phyloP scores from a whole-genome alignment of 2,113 vertebrate genomes.

The Verasper variegatus region DNA sequence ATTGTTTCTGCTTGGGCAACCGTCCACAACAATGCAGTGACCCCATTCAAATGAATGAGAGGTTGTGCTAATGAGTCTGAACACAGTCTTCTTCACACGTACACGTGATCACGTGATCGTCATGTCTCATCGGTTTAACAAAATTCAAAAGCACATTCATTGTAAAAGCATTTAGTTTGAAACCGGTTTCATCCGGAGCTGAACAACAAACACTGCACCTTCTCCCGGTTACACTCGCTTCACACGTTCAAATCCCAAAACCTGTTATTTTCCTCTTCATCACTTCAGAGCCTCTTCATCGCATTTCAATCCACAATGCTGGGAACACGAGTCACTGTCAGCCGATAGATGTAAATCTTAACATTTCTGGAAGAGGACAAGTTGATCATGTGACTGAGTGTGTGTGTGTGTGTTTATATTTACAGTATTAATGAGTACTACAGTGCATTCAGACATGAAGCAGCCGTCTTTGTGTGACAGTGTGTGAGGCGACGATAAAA shows the following conservation, averaged over 20 bases:
- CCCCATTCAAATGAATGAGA: not conserved
- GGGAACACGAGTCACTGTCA: slow-evolving; percentile 64
- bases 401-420: slow-evolving; percentile 31
- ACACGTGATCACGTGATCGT: too few relatives aligned
- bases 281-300: not conserved
- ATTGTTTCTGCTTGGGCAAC: not conserved
- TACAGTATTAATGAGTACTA: slow-evolving; percentile 61
- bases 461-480: slow-evolving; percentile 29
- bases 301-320: slow-evolving; percentile 54
- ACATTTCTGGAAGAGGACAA: slow-evolving; percentile 20
- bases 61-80: slow-evolving; percentile 23
- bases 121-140: slow-evolving; percentile 1
- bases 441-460: slow-evolving; percentile 35
- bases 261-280: not conserved
- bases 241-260: not conserved
- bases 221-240: not conserved
- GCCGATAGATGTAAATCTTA: slow-evolving; percentile 62
- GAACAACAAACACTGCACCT: not conserved
- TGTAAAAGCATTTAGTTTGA: slow-evolving; percentile 7
- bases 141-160: not conserved
- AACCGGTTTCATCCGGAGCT: not conserved
- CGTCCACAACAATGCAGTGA: not conserved
- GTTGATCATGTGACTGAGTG: slow-evolving; percentile 11
- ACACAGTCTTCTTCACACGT: slow-evolving; percentile 15
- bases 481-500: slow-evolving; percentile 17